Conservation (phyloP, 2,888 invertebrate species). For the Drepana falcataria region DNA sequence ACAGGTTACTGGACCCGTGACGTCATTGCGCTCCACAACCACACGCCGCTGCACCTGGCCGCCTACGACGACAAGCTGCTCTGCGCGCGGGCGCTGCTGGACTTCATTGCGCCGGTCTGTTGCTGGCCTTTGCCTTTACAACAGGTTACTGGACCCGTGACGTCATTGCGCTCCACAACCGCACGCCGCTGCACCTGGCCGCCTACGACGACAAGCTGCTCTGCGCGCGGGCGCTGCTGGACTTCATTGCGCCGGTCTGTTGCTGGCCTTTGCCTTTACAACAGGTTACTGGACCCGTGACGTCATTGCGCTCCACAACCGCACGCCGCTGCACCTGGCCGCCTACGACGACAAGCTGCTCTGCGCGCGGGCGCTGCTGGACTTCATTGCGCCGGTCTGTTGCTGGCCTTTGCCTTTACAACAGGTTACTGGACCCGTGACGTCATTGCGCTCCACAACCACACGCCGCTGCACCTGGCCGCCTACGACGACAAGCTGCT, state of each 20-base stretch:
- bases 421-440: conserved; percentile 19
- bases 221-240: conserved; percentile 31
- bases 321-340: conserved; percentile 61
- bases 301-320: conserved; percentile 20
- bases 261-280: not conserved
- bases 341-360: conserved; percentile 41
- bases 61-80: conserved; percentile 41
- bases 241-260: conserved; percentile 25
- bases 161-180: conserved; percentile 20
- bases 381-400: conserved; percentile 25
- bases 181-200: conserved; percentile 61
- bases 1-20: conserved; percentile 15
- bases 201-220: conserved; percentile 41
- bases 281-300: conserved; percentile 16
- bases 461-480: conserved; percentile 60
- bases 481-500: conserved; percentile 41
- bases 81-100: conserved; percentile 31
- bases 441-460: conserved; percentile 39
- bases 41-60: conserved; percentile 61
- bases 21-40: conserved; percentile 35
- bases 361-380: conserved; percentile 31
- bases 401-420: not conserved
- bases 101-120: conserved; percentile 25
- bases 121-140: not conserved
- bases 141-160: conserved; percentile 16